These are phyloP conservation scores for Characodon lateralis DNA, from an alignment of 2,797 vertebrate species.

Conservation along the genomic window DNA sequence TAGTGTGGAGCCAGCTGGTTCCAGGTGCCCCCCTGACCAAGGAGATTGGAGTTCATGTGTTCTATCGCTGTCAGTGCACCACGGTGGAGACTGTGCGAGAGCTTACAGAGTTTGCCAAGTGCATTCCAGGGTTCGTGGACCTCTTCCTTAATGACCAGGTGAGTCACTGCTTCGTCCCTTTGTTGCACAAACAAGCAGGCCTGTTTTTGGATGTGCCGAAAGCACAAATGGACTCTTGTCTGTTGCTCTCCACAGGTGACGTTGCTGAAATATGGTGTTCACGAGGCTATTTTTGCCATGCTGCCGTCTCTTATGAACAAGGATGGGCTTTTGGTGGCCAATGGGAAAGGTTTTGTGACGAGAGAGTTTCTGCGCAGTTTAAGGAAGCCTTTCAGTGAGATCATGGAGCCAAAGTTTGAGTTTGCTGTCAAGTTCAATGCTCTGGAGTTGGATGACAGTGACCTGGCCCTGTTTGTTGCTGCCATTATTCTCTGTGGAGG, in stretches of 20 bases:
- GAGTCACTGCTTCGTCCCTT: neutral
- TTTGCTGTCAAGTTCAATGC: conserved; percentile 98
- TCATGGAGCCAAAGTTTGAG: conserved; percentile 99
- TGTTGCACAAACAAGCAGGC: neutral
- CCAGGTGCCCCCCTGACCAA: conserved; percentile 91
- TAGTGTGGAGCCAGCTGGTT: conserved; percentile 95
- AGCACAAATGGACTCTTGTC: neutral
- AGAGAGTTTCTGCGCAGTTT: conserved; percentile 96
- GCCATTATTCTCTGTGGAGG: conserved; percentile 98
- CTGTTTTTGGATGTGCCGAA: neutral
- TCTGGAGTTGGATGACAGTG: conserved; percentile 96
- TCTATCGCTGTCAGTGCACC: conserved; percentile 98
- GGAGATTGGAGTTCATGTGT: conserved; percentile 97
- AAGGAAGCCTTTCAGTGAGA: conserved; percentile 94
- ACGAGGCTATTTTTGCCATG: conserved; percentile 98
- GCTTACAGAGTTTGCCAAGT: conserved; percentile 99
- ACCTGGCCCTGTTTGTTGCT: conserved; percentile 96
- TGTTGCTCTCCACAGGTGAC: conserved; percentile 83
- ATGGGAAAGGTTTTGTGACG: conserved; percentile 95
- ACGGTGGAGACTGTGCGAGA: conserved; percentile 96
- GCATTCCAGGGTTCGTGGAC: conserved; percentile 93
- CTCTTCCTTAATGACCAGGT: conserved; percentile 97
- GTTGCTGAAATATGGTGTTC: conserved; percentile 95
- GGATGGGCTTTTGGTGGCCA: conserved; percentile 95
- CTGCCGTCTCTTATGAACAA: conserved; percentile 98